Base-by-base conservation (phyloP, 2,113 vertebrate species). In the Capreolus pygargus region DNA sequence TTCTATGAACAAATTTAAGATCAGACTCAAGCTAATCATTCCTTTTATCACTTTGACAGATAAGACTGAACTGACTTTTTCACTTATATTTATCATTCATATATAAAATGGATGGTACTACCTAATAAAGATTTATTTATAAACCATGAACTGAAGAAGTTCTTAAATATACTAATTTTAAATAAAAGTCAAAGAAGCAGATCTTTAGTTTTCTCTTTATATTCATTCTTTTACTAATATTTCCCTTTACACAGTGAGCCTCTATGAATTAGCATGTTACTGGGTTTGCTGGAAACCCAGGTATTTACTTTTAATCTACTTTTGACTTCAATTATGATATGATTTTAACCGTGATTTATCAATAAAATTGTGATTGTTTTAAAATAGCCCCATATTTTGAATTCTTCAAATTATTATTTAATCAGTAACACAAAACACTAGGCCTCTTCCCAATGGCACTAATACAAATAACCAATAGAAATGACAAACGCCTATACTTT, bases 131-230 rank as follows among this genome's bases (percentile, higher is more conserved):
- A 52, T 74, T 47, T 82, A 86, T 43, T 81, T 83, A 94, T 55
- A 92, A 93, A n/a, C 1, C 11, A 52, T 0, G 5, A 97, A 23
- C 3, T 78, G 61, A 95, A 21, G 2, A 86, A 96, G 45, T 57
- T 82, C 7, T 93, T 52, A 83, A 78, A 60, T 55, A 89, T 52
- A 96, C 7, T 86, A 58, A 93, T 78, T 96, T 89, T 43, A 95
- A 52, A 50, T 86, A 55, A 87, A 90, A 92, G 6, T 79, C 88
- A 36, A 96, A 93, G 21, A 55, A 95, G 17, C 25, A 94, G 13
- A 11, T 86, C 23, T 60, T 81, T 57, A 61, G 7, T 74, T 47
- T 64, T 61, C 15, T 87, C 52, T 67, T 82, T 45, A 90, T 94
- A 95, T 82, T 78, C 1, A 58, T 52, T 19, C 89, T 86, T 95